Base-by-base conservation (phyloP, 2,888 invertebrate genomes). In the Sisyra terminalis region DNA sequence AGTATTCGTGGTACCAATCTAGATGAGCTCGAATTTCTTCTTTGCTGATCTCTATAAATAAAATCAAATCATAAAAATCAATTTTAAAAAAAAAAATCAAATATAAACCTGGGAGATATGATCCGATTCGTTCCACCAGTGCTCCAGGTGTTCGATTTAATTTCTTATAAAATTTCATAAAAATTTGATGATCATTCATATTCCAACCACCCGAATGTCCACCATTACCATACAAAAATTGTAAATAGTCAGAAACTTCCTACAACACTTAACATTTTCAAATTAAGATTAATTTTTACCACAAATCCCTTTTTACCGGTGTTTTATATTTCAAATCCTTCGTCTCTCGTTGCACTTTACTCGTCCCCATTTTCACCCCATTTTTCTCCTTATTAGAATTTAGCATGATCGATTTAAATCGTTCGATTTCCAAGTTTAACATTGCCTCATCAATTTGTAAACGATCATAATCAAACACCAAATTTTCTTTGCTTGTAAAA, bases 151-250 rank as follows among this genome's bases (percentile, higher is more conserved):
- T 40, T 44, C 51, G 46, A 46, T 54, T 56, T 42, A 53, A 53
- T 50, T 56, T 61, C 8, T 47, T 49, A 43, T 56, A 54, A 10
- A 53, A 47, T 51, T 65, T 66, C 36, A 66, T 51, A 55, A 73
- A 74, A 45, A 68, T 55, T 39, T 65, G 65, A 51, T 75, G 73
- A 48, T 71, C 67, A 44, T 69, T 70, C 51, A 64, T 61, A 44
- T 62, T 57, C 74, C 74, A 75, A 11, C 72, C 71, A 42, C 71
- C 71, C 44, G 66, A 66, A 32, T 69, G 67, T 18, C 68, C 70
- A 24, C 60, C 60, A 48, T 59, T 67, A 40, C 55, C 57, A 42
- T 54, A 56, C 49, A 73, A 53, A 51, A 71, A 74, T 29, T 68
- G 66, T 58, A 71, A 66, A 53, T 69, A 70, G 37, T 64, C 54